Conservation (phyloP, 2,888 invertebrate genomes). For the Leptinotarsa rubiginosa region DNA sequence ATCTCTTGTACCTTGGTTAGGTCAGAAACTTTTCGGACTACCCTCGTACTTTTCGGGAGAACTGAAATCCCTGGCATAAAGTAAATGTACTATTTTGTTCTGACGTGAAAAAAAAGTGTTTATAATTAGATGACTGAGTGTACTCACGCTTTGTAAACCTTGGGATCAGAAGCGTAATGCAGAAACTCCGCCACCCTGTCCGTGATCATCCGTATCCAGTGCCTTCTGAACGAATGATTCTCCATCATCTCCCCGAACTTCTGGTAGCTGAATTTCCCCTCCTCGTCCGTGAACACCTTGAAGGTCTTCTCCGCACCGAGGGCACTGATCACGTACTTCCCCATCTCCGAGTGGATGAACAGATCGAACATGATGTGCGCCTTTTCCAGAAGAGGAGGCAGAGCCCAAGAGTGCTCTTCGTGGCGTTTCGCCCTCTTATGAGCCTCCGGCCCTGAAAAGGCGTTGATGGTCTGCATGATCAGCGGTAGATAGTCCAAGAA, state of each 20-base stretch:
- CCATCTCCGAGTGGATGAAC: constrained; percentile 82
- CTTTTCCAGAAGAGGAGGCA: constrained; percentile 79
- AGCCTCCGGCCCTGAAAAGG: constrained; percentile 73
- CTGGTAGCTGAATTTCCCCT: constrained; percentile 79
- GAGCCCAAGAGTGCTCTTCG: constrained; percentile 77
- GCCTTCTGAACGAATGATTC: constrained; percentile 81
- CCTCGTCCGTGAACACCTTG: constrained; percentile 75
- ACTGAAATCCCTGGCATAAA: too few species aligned
- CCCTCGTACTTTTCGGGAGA: too few species aligned
- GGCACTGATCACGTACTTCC: constrained; percentile 78
- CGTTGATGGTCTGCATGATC: constrained; percentile 74
- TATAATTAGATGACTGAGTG: constrained; percentile 13
- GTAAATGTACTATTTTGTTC: too few species aligned
- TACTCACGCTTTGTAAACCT: constrained; percentile 77
- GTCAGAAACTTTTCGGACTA: too few species aligned
- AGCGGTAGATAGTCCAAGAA: constrained; percentile 73
- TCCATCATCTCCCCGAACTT: constrained; percentile 82
- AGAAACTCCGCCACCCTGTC: constrained; percentile 81
- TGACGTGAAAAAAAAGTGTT: too few species aligned
- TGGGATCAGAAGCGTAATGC: constrained; percentile 80
- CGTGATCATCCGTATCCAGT: constrained; percentile 84
- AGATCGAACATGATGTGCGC: constrained; percentile 82
- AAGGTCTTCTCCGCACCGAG: constrained; percentile 78
- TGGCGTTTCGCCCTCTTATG: constrained; percentile 73
- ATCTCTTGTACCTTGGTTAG: too few species aligned